Evolutionary conservation across 2,888 invertebrate species (phyloP), one percentile per base, ranked within the genome.

Genomic region (Zele albiditarsus): DNA sequence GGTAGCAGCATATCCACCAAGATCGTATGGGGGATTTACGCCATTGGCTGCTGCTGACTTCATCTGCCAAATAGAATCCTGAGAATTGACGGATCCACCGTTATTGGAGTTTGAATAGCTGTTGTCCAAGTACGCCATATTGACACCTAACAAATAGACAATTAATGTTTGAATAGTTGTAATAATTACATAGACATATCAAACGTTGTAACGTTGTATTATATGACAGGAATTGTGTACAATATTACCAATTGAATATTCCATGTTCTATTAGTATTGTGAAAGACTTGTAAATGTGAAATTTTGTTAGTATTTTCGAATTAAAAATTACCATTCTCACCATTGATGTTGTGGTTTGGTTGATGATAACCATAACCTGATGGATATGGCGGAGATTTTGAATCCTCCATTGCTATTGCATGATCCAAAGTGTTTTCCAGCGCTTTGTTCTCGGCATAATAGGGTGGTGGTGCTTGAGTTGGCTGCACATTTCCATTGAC

Each of bases 41-140:
- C 93, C 93, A 84, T 93, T 94, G 14, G 92, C 91, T n/a, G 94
- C 95, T 0, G 95, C 95, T 93, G 95, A 95, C 90, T 97, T 97
- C 93, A 97, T 95, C 90, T 97, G 97, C 97, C 97, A 97, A 85
- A 97, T 90, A 53, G 97, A 97, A 89, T 97, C 97, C 90, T 97
- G 97, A 4, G 97, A 97, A 91, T 97, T 97, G 75, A 97, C 97
- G 84, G 97, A 97, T 81, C 97, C 97, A n/a, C 97, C 97, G 89
- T 97, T 96, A 91, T 97, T 97, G 77, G 96, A 97, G 89, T 97
- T 97, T 76, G 96, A 95, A 90, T 97, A 97, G 89, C 96, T 96
- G 90, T 96, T 96, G 89, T 97, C 97, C 90, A 96, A 93, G 90
- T 96, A 97, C 79, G 94, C 95, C 94, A 96, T 95, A 90, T 96